Percentiles rank a stretch among this genome's conserved stretches.
phyloP scores from a whole-genome alignment of 2,113 vertebrate species.

The Nesospiza acunhae region DNA sequence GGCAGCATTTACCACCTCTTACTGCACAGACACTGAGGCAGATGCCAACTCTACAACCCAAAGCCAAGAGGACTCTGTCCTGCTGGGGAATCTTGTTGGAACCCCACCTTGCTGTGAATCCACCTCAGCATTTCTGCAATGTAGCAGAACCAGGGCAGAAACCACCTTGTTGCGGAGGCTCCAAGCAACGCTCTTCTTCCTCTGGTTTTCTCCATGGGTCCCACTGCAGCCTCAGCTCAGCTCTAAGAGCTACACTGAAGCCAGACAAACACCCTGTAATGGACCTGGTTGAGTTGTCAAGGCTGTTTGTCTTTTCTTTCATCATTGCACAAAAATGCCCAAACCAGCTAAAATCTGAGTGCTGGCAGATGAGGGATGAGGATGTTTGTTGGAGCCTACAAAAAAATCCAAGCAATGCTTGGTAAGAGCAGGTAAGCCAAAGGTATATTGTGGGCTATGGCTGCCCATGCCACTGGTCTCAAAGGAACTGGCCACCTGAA shows the following conservation, averaged over 20 bases:
- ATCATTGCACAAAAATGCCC: neutral
- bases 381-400: neutral
- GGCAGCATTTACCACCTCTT: neutral
- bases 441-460: neutral
- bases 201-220: neutral
- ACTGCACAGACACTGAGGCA: neutral
- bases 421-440: neutral
- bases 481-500: neutral
- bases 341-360: neutral
- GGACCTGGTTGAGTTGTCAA: neutral
- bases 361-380: neutral
- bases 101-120: neutral
- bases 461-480: neutral
- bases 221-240: neutral
- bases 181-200: neutral
- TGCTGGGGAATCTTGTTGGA: neutral
- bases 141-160: neutral
- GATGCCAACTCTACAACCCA: neutral
- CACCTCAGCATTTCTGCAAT: neutral
- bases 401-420: neutral
- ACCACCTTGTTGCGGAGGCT: neutral
- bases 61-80: neutral
- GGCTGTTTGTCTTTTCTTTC: neutral
- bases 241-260: neutral
- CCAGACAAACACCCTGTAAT: neutral